Evolutionary conservation across 2,888 invertebrate species (phyloP), one percentile per base, ranked within the genome.

Genomic region (Leptopilina drosophilae): DNA sequence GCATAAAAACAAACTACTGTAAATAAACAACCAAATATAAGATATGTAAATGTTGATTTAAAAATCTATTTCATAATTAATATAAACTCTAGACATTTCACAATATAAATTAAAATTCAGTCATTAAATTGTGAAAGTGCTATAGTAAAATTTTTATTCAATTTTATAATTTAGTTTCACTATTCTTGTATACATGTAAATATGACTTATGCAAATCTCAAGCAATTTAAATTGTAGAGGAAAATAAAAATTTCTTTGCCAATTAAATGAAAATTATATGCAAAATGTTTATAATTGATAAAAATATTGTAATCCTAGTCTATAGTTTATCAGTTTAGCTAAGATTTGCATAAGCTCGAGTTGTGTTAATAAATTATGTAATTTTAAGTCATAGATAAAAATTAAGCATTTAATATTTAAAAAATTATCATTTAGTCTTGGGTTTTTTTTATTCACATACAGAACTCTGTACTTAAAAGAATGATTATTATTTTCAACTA

Each of bases 161-260:
- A 77, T 53, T 33, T 56, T 9, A 20, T 67, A 5, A 76, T 80
- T 42, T 77, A 81, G 64, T 76, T 78, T 77, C 78, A 85, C 83
- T 82, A 83, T 89, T 87, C 87, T 86, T 87, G 85, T 88, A 87
- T 87, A 88, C 87, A 87, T 90, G 89, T 90, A 90, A 87, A 90
- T 89, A 90, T 84, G 80, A 85, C 79, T 77, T 82, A 80, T 85
- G 81, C 82, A 82, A 79, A 81, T 81, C 77, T 79, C 12, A 78
- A 66, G 12, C 15, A 59, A 62, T 49, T 73, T n/a, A 73, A 42
- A 59, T 33, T 33, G 62, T 64, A 62, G 9, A 76, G 77, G 77
- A 46, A 80, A 49, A 49, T 49, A 49, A 49, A 49, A 11, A 11
- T 49, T 49, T 49, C 11, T 11, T 9, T 49, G 42, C 42, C 42